Evolutionary conservation across 1,140 invertebrate species (phyloP), one percentile per base, ranked within the genome.

Genomic region (Chrysomallon squamiferum): DNA sequence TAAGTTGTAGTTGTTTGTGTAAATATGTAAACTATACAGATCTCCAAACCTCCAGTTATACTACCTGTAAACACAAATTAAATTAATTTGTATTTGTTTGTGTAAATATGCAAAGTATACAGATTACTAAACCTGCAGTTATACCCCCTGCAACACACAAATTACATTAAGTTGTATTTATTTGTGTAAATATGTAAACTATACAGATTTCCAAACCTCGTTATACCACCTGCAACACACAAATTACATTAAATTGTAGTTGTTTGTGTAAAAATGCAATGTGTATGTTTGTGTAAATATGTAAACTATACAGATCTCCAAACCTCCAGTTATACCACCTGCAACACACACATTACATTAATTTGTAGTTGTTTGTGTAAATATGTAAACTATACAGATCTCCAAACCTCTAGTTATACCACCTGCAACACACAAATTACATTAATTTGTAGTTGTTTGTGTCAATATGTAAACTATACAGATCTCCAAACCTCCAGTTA

Each of bases 221-320:
- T n/a, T 35, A 94, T 92, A 43, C 93, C 93, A 81, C 93, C 93
- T 92, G 70, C 30, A 83, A 71, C 30, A 25, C n/a, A n/a, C n/a
- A n/a, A n/a, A n/a, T n/a, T n/a, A n/a, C 15, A 9, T 33, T n/a
- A n/a, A n/a, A n/a, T n/a, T n/a, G n/a, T n/a, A n/a, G n/a, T n/a
- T n/a, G n/a, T n/a, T n/a, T n/a, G n/a, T n/a, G 47, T 6, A 49
- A 22, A 22, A 38, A 59, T 15, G 15, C 7, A n/a, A n/a, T n/a
- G n/a, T n/a, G n/a, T n/a, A n/a, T n/a, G n/a, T n/a, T n/a, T n/a
- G n/a, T n/a, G n/a, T n/a, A n/a, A n/a, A n/a, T n/a, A n/a, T n/a
- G n/a, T n/a, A n/a, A n/a, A n/a, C n/a, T n/a, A 99, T 99, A 87
- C 96, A 98, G 83, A 99, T 99, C 89, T 99, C 97, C 80, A 99